Evolutionary conservation across 2,113 vertebrate genomes (phyloP), one percentile per base, ranked within the genome.

Genomic region (Aegotheles bennettii): DNA sequence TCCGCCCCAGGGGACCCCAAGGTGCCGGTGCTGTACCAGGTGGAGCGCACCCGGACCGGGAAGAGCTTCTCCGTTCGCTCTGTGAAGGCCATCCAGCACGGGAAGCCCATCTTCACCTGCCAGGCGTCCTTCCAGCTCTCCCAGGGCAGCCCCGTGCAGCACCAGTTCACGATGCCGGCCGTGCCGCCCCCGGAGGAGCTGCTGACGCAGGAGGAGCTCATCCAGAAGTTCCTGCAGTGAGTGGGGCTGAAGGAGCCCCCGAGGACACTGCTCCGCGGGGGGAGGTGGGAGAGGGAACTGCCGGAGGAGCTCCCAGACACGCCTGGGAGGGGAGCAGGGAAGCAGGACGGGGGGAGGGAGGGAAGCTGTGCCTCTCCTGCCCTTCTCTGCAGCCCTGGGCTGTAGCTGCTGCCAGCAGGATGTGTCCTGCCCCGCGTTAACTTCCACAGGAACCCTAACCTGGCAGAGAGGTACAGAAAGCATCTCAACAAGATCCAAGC

Each of bases 151-250:
- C 99, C 98, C 0, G 15, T 99, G 45, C 96, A 98, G 95, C 98
- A 99, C 95, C 99, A 99, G 98, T 99, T 99, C 97, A 97, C 97
- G 94, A 99, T 99, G 99, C 99, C 99, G 0, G 13, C 83, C 0
- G 99, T 99, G n/a, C 98, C 99, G 0, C 97, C 56, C 2, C 99
- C 99, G 0, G 99, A 99, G 56, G 97, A 98, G 50, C 98, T 99
- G 90, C 97, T 98, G 54, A 98, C 98, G 0, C 73, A 96, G 0
- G 98, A 99, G 92, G 97, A 98, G 77, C 98, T 99, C 40, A 98
- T 99, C 80, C 97, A 98, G 33, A 97, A 96, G 51, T 99, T 98
- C 76, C 96, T 99, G 89, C 98, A 98, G 99, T 99, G 93, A 97
- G 97, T 79, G 16, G 45, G 31, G 20, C 1, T 10, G 33, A 54